Base-by-base conservation (phyloP, 2,888 invertebrate species). In the Lochmaea crataegi region DNA sequence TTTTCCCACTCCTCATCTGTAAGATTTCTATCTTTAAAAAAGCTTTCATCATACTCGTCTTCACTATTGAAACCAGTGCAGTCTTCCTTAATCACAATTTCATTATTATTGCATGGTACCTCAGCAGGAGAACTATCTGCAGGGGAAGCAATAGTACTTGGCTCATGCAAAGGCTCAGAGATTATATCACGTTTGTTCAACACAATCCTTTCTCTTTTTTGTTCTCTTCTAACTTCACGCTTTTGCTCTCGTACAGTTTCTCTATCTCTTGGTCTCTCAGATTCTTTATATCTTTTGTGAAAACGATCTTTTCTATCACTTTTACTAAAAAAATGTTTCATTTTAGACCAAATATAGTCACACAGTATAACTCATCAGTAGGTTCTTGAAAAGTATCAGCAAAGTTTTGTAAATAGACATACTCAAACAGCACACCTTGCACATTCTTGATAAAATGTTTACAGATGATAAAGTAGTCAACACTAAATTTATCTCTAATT, bases 1-100 rank as follows among this genome's bases (percentile, higher is more conserved):
- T 84, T 81, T 71, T 84, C 83, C 87, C 87, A 87, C 77, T 87
- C 87, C 78, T 87, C 86, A 78, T 85, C 85, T 45, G 85, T 85
- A 32, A 86, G 78, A 77, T 83, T 76, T 68, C 82, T 77, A 65
- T 82, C 80, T 63, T 80, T 76, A 38, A 77, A 73, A 63, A 77
- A 78, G 51, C 81, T 82, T 68, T 84, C 83, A 78, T 84, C 85
- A 80, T 87, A 87, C 76, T 87, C 87, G 80, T 87, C 87, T 76
- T 87, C 87, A 76, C 86, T 86, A 77, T 87, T 87, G 77, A 86
- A 87, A 1, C 87, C 87, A 72, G 86, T 86, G 48, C 83, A 84
- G 76, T 87, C 87, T 81, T 87, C 87, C 69, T 86, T 85, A 11
- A 76, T 81, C 64, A 76, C 81, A 63, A 76, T 78, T 72, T 83